Evolutionary conservation across 2,113 vertebrate genomes (phyloP), one percentile per base, ranked within the genome.

Genomic region (Aleadryas rufinucha): DNA sequence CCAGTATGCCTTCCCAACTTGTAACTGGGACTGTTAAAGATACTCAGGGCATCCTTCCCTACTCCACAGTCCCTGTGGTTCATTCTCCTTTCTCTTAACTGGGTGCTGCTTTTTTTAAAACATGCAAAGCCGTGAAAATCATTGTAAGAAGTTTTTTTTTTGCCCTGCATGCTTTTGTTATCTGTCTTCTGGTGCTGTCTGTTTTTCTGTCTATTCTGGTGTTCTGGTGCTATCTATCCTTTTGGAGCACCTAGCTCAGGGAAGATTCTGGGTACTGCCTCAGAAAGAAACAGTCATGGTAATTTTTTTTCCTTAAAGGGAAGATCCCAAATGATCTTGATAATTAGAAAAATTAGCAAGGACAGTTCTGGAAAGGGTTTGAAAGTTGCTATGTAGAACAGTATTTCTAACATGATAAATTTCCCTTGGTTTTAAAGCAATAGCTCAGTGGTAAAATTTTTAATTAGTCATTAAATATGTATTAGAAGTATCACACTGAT

Each of bases 321-420:
- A 89, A 92, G 83, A 84, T 96, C 94, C 95, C 95, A 57, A 74
- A 86, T 89, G 95, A 94, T 95, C 90, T 95, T 87, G 90, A 41
- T 97, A 97, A 97, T 94, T 93, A 97, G 93, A 94, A 95, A 97
- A 96, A 94, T 94, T 93, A 97, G 88, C 65, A 81, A 89, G 93
- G 91, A 95, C 87, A 75, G 20, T 94, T 94, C 78, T 96, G 66
- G 77, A 88, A 96, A 97, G 95, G 63, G 54, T 92, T 89, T 80
- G 90, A 92, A 95, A 96, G 88, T 60, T 53, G 28, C 20, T 47
- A 21, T 24, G 44, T 91, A 82, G 76, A 94, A 66, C 71, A 90
- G 39, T 50, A 79, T 94, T 93, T 94, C 94, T 54, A 82, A 65
- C 19, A 16, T 70, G 89, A 90, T 95, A 83, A 65, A 94, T 97